These are phyloP conservation scores for Diloba caeruleocephala DNA, from an alignment of 2,888 invertebrate species.

Conservation along the genomic window DNA sequence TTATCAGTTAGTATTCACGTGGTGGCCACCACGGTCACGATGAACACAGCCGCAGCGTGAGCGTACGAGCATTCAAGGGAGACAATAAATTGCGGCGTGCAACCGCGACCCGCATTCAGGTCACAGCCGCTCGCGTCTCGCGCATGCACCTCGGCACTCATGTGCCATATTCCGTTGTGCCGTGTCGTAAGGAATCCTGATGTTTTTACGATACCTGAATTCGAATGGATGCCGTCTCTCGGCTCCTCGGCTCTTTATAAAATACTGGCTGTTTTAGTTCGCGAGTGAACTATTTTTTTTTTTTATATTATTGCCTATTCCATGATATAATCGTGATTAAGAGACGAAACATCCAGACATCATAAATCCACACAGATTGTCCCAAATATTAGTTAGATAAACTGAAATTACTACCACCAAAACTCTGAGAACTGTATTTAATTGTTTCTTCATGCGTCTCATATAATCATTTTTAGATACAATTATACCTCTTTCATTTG, in stretches of 20 bases:
- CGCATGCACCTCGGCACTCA: conserved; percentile 53
- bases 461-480: conserved; percentile 12
- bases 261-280: too few species aligned
- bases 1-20: conserved; percentile 51
- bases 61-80: conserved; percentile 65
- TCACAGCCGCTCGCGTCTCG: conserved; percentile 53
- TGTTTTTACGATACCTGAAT: conserved; percentile 51
- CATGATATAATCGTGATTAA: too few species aligned
- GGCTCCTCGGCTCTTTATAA: background rate
- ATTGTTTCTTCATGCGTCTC: conserved; percentile 17
- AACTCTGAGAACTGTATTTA: background rate
- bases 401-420: too few species aligned
- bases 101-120: conserved; percentile 75
- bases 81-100: conserved; percentile 80
- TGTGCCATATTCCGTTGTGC: conserved; percentile 43
- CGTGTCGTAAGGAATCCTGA: conserved; percentile 44
- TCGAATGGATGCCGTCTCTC: conserved; percentile 10
- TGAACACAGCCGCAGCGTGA: conserved; percentile 62
- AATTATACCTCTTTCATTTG: conserved; percentile 18
- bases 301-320: too few species aligned
- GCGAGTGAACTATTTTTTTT: too few species aligned
- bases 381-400: too few species aligned
- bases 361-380: too few species aligned
- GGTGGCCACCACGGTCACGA: conserved; percentile 49
- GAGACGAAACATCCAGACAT: too few species aligned